Conservation (phyloP, 2,888 invertebrate genomes). For the Cephonodes hylas region DNA sequence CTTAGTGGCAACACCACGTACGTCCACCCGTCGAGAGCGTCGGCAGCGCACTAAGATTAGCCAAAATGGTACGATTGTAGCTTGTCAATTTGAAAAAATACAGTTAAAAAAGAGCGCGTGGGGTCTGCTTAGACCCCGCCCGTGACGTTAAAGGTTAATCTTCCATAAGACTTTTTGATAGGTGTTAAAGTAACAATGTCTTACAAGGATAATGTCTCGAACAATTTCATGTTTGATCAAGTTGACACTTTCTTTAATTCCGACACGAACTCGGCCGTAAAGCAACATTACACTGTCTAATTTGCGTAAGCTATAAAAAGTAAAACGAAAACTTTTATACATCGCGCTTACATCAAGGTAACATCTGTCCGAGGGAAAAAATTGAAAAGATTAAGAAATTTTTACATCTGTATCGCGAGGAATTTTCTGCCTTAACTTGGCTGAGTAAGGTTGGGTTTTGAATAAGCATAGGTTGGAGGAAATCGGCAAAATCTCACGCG, state of each 20-base stretch:
- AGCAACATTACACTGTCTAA: conserved; percentile 30
- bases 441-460: conserved; percentile 31
- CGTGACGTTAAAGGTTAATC: too few species aligned
- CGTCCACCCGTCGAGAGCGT: too few species aligned
- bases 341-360: conserved; percentile 46
- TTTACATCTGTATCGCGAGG: conserved; percentile 23
- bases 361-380: conserved; percentile 49
- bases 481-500: conserved; percentile 47
- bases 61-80: too few species aligned
- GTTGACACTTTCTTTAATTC: conserved; percentile 3
- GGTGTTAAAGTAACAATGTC: background rate
- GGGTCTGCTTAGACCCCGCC: too few species aligned
- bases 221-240: background rate
- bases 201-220: background rate
- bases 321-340: conserved; percentile 51
- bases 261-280: background rate
- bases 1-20: too few species aligned
- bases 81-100: too few species aligned
- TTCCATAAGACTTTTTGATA: background rate
- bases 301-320: conserved; percentile 46
- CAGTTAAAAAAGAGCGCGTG: too few species aligned
- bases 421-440: conserved; percentile 24
- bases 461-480: conserved; percentile 28
- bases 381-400: conserved; percentile 49
- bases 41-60: too few species aligned